Evolutionary conservation across 2,113 vertebrate genomes (phyloP).

Genomic region (Varanus komodoensis): DNA sequence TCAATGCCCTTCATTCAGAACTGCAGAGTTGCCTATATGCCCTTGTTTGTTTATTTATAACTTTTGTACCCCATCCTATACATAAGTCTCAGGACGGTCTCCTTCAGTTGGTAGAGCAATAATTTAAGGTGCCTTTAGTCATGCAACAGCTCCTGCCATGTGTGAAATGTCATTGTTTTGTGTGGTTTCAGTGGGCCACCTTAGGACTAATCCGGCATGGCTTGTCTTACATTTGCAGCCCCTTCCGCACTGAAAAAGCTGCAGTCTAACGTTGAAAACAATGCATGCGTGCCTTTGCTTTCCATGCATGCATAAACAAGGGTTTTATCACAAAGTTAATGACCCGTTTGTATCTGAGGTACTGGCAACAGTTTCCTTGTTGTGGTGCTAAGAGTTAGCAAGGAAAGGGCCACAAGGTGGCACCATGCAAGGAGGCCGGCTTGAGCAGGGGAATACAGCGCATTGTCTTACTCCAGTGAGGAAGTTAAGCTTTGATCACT

Average conservation of each 20-base stretch:
- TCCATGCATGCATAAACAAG: background rate
- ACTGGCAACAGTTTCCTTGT: background rate
- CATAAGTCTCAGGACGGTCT: too few species aligned
- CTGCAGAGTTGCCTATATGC: too few species aligned
- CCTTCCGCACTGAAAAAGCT: background rate
- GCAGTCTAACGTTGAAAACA: background rate
- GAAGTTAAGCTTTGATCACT: background rate
- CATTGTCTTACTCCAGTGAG: background rate
- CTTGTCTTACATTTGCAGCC: background rate
- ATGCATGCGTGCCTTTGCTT: background rate
- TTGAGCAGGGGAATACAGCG: background rate
- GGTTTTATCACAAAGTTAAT: background rate
- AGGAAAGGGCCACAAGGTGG: background rate
- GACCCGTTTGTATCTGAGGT: background rate
- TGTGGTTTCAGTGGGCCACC: background rate
- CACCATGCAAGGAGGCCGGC: background rate
- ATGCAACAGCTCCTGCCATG: background rate
- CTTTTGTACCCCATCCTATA: too few species aligned
- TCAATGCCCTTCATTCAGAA: background rate
- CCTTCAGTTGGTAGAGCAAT: too few species aligned
- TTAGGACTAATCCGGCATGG: too few species aligned
- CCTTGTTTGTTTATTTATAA: too few species aligned
- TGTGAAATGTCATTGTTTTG: background rate
- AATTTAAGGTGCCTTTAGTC: background rate
- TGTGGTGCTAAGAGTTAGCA: background rate